Conservation (phyloP, 2,888 invertebrate genomes). For the Amphipoea oculea region DNA sequence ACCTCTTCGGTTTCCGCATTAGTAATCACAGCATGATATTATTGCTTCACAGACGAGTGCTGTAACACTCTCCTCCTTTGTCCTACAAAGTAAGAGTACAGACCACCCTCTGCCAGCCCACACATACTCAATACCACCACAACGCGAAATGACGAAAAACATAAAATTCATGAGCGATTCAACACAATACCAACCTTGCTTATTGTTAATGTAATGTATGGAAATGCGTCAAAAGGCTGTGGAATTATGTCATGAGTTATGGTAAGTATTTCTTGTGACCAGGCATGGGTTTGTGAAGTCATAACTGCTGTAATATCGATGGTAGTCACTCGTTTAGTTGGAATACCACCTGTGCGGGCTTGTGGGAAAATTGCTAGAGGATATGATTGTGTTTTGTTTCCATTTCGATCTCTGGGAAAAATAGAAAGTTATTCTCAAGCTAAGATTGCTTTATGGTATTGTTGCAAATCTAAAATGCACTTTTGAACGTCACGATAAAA, state of each 20-base stretch:
- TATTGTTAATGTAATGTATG: slow-evolving; percentile 50
- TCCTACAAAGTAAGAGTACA: slow-evolving; percentile 38
- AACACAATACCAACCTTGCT: slow-evolving; percentile 36
- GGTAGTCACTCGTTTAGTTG: slow-evolving; percentile 3
- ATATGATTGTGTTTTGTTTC: not conserved
- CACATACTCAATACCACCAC: slow-evolving; percentile 29
- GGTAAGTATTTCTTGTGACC: slow-evolving; percentile 33
- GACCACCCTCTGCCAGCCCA: slow-evolving; percentile 50
- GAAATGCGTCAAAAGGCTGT: slow-evolving; percentile 43
- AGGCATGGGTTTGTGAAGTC: slow-evolving; percentile 20
- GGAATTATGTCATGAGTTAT: slow-evolving; percentile 32
- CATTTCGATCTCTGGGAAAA: not conserved
- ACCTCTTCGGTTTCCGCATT: not conserved
- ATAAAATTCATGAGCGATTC: slow-evolving; percentile 43
- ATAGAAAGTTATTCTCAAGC: not conserved
- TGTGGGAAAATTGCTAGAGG: not conserved
- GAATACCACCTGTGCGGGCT: slow-evolving; percentile 8
- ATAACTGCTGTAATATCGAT: slow-evolving; percentile 26
- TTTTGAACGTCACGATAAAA: too few relatives aligned
- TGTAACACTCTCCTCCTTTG: not conserved
- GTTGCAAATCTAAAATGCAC: not conserved
- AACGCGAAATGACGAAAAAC: slow-evolving; percentile 42
- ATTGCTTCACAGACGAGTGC: not conserved
- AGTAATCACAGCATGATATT: slow-evolving; percentile 2
- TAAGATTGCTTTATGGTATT: not conserved